These are phyloP conservation scores for Halichoerus grypus DNA, from an alignment of 2,113 vertebrate genomes.

Conservation along the genomic window DNA sequence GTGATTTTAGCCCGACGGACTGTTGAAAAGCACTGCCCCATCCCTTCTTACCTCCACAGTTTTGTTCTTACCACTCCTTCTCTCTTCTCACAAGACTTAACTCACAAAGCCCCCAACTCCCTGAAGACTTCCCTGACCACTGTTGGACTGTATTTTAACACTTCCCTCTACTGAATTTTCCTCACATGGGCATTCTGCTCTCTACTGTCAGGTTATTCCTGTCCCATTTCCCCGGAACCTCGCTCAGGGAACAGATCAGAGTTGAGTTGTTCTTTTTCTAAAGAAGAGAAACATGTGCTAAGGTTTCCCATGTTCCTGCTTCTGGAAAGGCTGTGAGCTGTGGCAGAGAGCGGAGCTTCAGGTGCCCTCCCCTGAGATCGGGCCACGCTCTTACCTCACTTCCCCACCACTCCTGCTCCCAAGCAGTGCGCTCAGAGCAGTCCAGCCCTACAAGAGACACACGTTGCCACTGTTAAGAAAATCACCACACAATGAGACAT, in stretches of 20 bases:
- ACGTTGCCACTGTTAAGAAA: not conserved
- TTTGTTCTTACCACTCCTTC: not conserved
- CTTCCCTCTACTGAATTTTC: not conserved
- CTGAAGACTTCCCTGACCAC: not conserved
- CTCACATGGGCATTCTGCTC: not conserved
- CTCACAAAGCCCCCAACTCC: not conserved
- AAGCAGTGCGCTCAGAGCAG: not conserved
- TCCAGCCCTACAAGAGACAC: not conserved
- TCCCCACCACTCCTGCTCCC: not conserved
- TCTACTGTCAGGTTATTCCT: not conserved
- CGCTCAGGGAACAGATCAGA: not conserved
- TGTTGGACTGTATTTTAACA: not conserved
- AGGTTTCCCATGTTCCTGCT: not conserved
- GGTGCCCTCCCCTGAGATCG: not conserved
- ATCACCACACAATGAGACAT: not conserved
- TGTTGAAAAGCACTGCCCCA: not conserved
- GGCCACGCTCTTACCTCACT: accelerated
- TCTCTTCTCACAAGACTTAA: not conserved
- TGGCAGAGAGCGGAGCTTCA: not conserved
- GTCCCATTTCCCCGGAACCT: not conserved
- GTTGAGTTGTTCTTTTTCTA: not conserved
- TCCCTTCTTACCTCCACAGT: not conserved
- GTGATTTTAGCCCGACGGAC: not conserved
- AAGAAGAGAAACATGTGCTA: not conserved
- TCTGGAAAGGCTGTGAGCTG: not conserved